Evolutionary conservation across 2,797 vertebrate genomes (phyloP).

Genomic region (Danionella dracula): DNA sequence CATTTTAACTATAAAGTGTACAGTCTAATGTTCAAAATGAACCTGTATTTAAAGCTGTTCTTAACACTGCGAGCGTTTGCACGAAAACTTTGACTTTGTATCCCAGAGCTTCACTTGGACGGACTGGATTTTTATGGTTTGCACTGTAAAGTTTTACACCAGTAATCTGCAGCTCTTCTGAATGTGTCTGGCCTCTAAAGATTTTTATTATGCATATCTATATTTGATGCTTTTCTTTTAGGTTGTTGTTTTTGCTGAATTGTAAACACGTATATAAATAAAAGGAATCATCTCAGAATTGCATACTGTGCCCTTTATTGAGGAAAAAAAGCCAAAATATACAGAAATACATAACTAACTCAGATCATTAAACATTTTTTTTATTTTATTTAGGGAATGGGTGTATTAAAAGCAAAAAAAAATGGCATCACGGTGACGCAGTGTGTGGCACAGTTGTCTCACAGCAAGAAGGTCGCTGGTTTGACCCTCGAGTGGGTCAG

Average conservation of each 20-base stretch:
- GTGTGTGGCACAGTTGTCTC: too few relatives aligned
- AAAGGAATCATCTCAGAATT: too few relatives aligned
- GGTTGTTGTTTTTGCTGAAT: conserved; percentile 42
- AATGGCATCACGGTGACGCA: too few relatives aligned
- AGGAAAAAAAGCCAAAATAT: too few relatives aligned
- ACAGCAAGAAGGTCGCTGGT: too few relatives aligned
- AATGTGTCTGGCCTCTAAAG: conserved; percentile 62
- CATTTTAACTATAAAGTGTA: background rate
- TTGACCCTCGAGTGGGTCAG: too few relatives aligned
- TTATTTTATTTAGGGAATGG: too few relatives aligned
- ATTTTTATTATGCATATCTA: conserved; percentile 44
- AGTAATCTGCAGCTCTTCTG: conserved; percentile 62
- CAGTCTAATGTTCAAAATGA: conserved; percentile 4
- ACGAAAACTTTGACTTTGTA: conserved; percentile 53
- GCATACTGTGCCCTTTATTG: background rate
- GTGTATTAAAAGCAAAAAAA: too few relatives aligned
- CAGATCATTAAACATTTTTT: too few relatives aligned
- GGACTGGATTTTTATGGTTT: conserved; percentile 57
- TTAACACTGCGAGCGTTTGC: conserved; percentile 48
- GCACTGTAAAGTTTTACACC: conserved; percentile 67
- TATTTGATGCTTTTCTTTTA: conserved; percentile 46
- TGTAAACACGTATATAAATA: conserved; percentile 47
- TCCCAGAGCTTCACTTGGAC: conserved; percentile 54
- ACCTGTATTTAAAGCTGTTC: conserved; percentile 17
- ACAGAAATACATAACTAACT: too few relatives aligned